Percentiles rank a stretch among this genome's conserved stretches.
These are phyloP conservation scores for Zeuzera pyrina DNA, from an alignment of 2,888 invertebrate genomes.

Conservation along the genomic window DNA sequence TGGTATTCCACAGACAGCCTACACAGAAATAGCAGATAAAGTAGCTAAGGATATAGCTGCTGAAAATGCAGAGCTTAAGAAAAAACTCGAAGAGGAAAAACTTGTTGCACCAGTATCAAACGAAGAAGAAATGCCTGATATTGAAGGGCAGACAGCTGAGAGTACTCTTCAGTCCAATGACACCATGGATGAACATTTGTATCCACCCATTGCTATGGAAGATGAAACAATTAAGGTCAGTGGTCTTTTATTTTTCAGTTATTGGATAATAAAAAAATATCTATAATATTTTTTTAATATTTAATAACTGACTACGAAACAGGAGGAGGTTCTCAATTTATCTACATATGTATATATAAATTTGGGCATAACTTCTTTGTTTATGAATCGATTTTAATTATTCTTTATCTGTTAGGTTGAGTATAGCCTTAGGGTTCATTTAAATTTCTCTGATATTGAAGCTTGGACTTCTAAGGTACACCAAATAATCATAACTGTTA, in stretches of 20 bases:
- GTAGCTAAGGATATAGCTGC: constrained; percentile 69
- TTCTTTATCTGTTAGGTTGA: no score
- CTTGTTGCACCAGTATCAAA: constrained; percentile 43
- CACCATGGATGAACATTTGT: constrained; percentile 36
- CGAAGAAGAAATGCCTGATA: constrained; percentile 39
- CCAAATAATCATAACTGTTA: no score
- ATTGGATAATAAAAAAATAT: no score
- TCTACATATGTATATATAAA: no score
- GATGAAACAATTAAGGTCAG: constrained; percentile 55
- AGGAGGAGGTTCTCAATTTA: no score
- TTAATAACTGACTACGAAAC: no score
- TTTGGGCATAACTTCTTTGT: no score
- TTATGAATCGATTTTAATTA: no score
- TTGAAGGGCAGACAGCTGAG: constrained; percentile 46
- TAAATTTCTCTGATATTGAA: no score
- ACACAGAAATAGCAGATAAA: constrained; percentile 87
- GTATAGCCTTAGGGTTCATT: no score
- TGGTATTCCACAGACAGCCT: constrained; percentile 87
- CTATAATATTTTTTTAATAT: no score
- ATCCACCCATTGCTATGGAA: constrained; percentile 60
- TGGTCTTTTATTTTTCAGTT: constrained; percentile 11
- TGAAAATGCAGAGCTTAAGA: constrained; percentile 51
- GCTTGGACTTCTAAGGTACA: no score
- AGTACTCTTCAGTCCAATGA: constrained; percentile 33
- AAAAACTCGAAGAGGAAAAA: constrained; percentile 49